These are phyloP conservation scores for Listronotus bonariensis DNA, from an alignment of 1,140 invertebrate species.

Conservation along the genomic window DNA sequence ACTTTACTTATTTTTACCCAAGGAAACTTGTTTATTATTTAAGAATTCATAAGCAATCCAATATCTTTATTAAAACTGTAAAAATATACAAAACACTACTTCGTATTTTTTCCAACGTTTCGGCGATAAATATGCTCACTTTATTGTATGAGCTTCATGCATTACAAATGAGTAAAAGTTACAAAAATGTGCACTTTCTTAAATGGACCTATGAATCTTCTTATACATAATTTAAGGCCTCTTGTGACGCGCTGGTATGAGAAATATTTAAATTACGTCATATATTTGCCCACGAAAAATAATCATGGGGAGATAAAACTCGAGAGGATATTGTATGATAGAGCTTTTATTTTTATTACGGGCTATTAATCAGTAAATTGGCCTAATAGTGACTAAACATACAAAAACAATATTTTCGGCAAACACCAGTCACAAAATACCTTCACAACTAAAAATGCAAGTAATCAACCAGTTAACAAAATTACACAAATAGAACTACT, in stretches of 20 bases:
- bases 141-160: constrained; percentile 28
- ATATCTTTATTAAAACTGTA: too few species aligned
- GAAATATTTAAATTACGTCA: constrained; percentile 1
- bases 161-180: constrained; percentile 38
- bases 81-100: constrained; percentile 11
- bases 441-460: too few species aligned
- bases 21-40: too few species aligned
- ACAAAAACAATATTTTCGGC: too few species aligned
- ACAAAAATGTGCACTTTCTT: constrained; percentile 39
- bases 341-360: too few species aligned
- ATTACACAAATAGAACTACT: too few species aligned
- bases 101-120: constrained; percentile 20
- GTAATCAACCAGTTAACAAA: too few species aligned
- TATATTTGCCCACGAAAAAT: constrained; percentile 1
- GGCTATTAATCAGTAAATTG: too few species aligned
- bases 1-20: too few species aligned
- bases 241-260: constrained; percentile 13
- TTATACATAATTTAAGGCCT: constrained; percentile 28
- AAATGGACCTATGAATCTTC: constrained; percentile 36
- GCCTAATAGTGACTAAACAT: too few species aligned
- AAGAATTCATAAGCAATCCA: too few species aligned
- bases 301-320: background rate
- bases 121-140: constrained; percentile 23
- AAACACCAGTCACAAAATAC: too few species aligned
- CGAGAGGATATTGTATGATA: background rate